Evolutionary conservation across 2,888 invertebrate species (phyloP).

Genomic region (Drosophila mimica): DNA sequence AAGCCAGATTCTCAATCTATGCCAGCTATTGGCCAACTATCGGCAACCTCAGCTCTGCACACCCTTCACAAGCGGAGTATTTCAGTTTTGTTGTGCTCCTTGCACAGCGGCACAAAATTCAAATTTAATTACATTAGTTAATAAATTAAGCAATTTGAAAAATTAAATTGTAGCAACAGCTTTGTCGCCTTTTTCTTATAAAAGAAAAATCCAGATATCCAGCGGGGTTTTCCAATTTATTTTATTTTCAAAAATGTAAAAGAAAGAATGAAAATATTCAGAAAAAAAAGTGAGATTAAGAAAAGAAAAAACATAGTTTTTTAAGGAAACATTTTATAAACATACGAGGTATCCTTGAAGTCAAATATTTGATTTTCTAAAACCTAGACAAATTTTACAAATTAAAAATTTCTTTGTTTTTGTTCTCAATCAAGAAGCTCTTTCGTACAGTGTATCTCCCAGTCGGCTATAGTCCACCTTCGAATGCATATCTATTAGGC

Average conservation of each 20-base stretch:
- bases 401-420: rapidly evolving
- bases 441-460: not conserved
- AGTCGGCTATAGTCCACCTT: not conserved
- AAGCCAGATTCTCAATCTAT: slow-evolving; percentile 44
- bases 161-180: too few species aligned
- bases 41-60: slow-evolving; percentile 12
- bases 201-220: too few species aligned
- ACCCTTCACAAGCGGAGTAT: not conserved
- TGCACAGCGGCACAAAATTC: not conserved
- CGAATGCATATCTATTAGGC: not conserved
- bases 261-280: too few species aligned
- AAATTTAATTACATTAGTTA: not conserved
- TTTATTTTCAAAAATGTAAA: too few species aligned
- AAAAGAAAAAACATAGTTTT: not conserved
- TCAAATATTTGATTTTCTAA: rapidly evolving
- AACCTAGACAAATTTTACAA: not conserved
- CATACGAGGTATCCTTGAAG: too few species aligned
- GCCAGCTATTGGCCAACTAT: slow-evolving; percentile 41
- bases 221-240: too few species aligned
- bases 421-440: not conserved
- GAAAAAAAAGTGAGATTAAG: not conserved
- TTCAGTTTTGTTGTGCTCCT: not conserved
- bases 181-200: too few species aligned
- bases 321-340: not conserved
- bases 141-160: too few species aligned